These are phyloP conservation scores for Brachystomella parvula DNA, from an alignment of 1,140 invertebrate genomes.

Conservation along the genomic window DNA sequence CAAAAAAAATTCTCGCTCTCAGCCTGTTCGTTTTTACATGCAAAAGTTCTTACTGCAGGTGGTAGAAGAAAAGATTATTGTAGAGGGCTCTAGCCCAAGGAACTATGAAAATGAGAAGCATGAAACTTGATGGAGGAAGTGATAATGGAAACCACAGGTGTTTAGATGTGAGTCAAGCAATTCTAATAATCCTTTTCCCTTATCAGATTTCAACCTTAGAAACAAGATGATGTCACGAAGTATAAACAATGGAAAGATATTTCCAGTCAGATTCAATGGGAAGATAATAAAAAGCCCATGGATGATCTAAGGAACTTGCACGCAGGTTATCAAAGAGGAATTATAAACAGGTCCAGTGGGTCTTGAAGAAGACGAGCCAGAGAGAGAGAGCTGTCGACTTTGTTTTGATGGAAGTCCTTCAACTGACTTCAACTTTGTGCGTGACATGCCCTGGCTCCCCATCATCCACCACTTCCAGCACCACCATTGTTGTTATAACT, in stretches of 20 bases:
- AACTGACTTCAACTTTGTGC: background rate
- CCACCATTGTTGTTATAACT: background rate
- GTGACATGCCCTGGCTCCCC: background rate
- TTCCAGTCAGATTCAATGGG: too few species aligned
- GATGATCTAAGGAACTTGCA: conserved; percentile 5
- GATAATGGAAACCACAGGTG: background rate
- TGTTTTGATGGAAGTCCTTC: background rate
- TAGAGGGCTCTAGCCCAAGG: too few species aligned
- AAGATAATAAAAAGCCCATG: too few species aligned
- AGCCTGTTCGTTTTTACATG: too few species aligned
- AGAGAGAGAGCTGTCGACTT: background rate
- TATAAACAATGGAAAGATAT: background rate
- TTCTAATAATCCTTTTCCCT: background rate
- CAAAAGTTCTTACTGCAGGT: too few species aligned
- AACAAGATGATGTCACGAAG: conserved; percentile 4
- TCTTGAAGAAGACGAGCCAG: background rate
- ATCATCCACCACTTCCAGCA: background rate
- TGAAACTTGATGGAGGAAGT: too few species aligned
- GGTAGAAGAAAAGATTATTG: too few species aligned
- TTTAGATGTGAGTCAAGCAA: background rate
- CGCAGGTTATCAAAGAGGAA: conserved; percentile 1
- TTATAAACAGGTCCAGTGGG: conserved; percentile 7
- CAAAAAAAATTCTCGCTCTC: too few species aligned
- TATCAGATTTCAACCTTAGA: background rate
- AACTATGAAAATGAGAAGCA: too few species aligned